Percentiles rank a stretch among this genome's conserved stretches.
Conservation (phyloP, 2,797 vertebrate genomes). For the Australoheros facetus region DNA sequence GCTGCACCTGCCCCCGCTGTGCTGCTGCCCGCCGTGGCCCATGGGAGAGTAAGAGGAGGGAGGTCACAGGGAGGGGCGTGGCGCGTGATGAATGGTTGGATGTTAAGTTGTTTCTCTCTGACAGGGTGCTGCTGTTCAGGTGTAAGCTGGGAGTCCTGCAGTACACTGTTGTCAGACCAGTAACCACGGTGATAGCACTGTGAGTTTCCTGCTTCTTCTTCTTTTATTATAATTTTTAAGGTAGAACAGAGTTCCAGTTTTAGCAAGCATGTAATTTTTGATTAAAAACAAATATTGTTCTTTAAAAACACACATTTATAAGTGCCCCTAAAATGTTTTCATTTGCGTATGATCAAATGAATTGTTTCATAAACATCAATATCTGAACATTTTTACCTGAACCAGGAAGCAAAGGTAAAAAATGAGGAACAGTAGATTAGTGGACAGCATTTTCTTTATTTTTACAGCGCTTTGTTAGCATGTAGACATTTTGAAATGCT, state of each 20-base stretch:
- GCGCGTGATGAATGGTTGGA: neutral
- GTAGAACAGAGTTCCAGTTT: no score
- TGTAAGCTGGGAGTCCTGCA: constrained; percentile 96
- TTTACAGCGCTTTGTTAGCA: neutral
- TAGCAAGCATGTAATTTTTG: neutral
- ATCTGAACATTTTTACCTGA: neutral
- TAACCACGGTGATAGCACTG: constrained; percentile 93
- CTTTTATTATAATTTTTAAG: no score
- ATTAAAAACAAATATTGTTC: no score
- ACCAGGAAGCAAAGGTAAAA: neutral
- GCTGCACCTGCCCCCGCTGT: constrained; percentile 91
- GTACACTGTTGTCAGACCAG: constrained; percentile 93
- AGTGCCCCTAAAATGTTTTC: neutral
- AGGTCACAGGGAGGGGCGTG: neutral
- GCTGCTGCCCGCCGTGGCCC: constrained; percentile 93
- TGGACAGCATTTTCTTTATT: neutral
- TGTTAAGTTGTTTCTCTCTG: neutral
- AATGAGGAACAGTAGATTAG: neutral
- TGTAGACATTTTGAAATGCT: neutral
- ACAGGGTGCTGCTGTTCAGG: constrained; percentile 91
- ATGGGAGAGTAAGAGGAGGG: constrained; percentile 92
- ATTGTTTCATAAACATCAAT: neutral
- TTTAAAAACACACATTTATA: neutral
- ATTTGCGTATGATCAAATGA: neutral
- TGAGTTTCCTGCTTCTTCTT: constrained; percentile 72